A percentile compares a stretch with the other conserved stretches of the same genome.
Evolutionary conservation across 1,140 invertebrate species (phyloP).

Genomic region (Ectropis grisescens): DNA sequence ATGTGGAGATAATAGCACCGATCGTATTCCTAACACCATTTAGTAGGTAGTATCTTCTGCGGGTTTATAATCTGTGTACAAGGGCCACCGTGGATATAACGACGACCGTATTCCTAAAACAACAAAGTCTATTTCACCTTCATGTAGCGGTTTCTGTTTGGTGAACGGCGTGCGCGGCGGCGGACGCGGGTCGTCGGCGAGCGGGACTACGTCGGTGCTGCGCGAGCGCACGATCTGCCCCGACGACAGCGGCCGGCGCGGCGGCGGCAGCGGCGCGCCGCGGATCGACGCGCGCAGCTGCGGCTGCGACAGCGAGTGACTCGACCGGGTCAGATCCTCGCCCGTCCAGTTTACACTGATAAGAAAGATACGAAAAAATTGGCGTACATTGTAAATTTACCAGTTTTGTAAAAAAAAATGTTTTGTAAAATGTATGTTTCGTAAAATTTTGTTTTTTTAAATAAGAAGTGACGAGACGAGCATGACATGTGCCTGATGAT

Average conservation of each 20-base stretch:
- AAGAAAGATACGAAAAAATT: too few species aligned
- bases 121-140: constrained; percentile 12
- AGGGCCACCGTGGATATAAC: too few species aligned
- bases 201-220: constrained; percentile 30
- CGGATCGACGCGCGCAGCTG: constrained; percentile 29
- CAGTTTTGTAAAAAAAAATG: too few species aligned
- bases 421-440: too few species aligned
- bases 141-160: constrained; percentile 25
- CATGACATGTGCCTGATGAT: too few species aligned
- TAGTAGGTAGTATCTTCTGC: too few species aligned
- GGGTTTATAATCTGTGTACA: too few species aligned
- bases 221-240: constrained; percentile 33
- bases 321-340: constrained; percentile 29
- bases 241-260: constrained; percentile 21
- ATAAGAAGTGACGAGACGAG: too few species aligned
- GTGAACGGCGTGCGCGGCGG: constrained; percentile 30
- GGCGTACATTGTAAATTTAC: too few species aligned
- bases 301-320: constrained; percentile 32
- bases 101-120: background rate
- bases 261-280: constrained; percentile 29
- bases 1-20: constrained; percentile 33
- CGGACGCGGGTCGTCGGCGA: constrained; percentile 23
- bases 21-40: too few species aligned
- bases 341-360: constrained; percentile 47
- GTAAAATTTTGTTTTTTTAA: too few species aligned